phyloP scores from a whole-genome alignment of 53 echinoderm and acorn worm species.

The Luidia sarsii region DNA sequence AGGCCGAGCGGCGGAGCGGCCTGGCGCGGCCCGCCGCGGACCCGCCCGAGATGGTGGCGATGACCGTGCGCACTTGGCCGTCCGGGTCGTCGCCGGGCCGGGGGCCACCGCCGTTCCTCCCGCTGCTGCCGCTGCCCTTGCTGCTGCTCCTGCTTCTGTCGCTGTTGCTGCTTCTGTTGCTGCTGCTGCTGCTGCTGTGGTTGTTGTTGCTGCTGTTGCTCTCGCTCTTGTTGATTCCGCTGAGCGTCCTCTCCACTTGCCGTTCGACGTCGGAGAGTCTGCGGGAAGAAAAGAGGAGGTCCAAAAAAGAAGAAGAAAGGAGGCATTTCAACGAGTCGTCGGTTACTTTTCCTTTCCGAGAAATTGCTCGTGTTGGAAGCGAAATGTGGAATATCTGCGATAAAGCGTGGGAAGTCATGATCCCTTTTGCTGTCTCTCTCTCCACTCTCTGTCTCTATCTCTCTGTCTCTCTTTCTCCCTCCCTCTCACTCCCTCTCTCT shows the following conservation, averaged over 20 bases:
- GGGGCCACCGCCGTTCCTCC: neutral
- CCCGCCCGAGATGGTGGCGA: constrained; percentile 39
- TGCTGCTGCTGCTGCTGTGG: neutral
- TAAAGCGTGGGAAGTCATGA: too few species aligned
- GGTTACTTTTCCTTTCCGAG: too few species aligned
- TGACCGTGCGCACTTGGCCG: constrained; percentile 20
- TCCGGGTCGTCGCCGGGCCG: neutral
- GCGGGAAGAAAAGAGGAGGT: neutral
- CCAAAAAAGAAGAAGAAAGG: neutral
- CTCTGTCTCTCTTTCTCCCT: too few species aligned
- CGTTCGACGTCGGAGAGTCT: constrained; percentile 29
- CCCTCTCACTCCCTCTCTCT: too few species aligned
- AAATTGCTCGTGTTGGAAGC: too few species aligned
- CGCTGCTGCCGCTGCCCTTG: constrained; percentile 13
- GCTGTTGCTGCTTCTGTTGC: neutral
- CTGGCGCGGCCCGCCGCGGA: constrained; percentile 3
- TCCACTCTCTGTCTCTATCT: too few species aligned
- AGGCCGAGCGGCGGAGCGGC: constrained; percentile 32
- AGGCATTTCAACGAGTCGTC: neutral
- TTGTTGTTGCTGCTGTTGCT: constrained; percentile 7
- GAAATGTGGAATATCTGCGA: too few species aligned
- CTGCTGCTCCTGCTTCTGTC: constrained; percentile 6
- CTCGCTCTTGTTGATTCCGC: constrained; percentile 14
- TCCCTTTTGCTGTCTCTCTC: too few species aligned
- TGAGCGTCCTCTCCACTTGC: constrained; percentile 9